These are phyloP conservation scores for Muscicapa adusta DNA, from an alignment of 2,113 vertebrate genomes.

Conservation along the genomic window DNA sequence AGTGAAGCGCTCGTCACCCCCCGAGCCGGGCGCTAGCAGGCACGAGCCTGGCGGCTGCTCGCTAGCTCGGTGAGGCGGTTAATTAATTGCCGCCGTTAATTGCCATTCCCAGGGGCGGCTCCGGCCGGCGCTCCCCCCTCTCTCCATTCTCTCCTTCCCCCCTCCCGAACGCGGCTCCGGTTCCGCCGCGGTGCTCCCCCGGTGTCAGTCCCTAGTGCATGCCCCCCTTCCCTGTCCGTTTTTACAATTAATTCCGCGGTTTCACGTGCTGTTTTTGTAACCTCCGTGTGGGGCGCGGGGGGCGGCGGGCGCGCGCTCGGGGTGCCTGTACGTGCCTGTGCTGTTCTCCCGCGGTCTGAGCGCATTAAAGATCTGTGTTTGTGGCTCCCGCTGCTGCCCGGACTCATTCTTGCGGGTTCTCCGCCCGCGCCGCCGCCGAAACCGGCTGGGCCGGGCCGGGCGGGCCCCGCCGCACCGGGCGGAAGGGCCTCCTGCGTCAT, in stretches of 20 bases:
- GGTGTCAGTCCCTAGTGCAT: conserved; percentile 30
- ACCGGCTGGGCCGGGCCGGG: too few species aligned
- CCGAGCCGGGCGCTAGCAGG: not conserved
- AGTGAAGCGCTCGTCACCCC: not conserved
- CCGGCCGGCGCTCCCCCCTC: not conserved
- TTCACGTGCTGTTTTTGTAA: conserved; percentile 50
- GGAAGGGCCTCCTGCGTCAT: too few species aligned
- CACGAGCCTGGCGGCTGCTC: not conserved
- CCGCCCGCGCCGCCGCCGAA: too few species aligned
- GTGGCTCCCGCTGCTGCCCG: conserved; percentile 1
- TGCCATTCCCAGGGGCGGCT: not conserved
- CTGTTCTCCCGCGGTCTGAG: conserved; percentile 56
- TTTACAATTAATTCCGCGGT: not conserved
- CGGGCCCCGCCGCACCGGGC: too few species aligned
- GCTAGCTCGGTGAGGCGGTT: not conserved
- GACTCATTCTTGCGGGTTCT: not conserved
- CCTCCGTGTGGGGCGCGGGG: not conserved
- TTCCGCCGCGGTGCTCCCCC: not conserved
- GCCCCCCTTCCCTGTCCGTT: not conserved
- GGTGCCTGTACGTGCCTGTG: conserved; percentile 6
- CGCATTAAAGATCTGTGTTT: conserved; percentile 67
- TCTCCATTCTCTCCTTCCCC: not conserved
- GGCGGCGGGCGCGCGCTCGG: not conserved
- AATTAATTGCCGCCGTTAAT: not conserved
- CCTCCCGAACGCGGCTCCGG: not conserved